Conservation (phyloP, 2,888 invertebrate genomes). For the Leptopterna dolabrata region DNA sequence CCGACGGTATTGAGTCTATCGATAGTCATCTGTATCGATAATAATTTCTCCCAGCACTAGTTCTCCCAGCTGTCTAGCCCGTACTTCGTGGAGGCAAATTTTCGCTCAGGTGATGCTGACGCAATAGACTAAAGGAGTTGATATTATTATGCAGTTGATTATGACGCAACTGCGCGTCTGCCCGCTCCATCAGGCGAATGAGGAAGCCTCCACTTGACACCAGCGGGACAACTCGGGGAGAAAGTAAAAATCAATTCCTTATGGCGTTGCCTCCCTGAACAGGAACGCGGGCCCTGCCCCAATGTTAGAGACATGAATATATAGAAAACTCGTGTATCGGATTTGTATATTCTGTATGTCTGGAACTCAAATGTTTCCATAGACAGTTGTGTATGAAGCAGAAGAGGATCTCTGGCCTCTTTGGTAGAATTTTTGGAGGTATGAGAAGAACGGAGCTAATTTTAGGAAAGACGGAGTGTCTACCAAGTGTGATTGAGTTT, state of each 20-base stretch:
- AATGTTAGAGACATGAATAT: background rate
- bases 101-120: background rate
- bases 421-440: too few relatives aligned
- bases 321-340: too few relatives aligned
- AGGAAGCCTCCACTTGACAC: constrained; percentile 13
- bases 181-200: background rate
- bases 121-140: background rate
- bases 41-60: too few relatives aligned
- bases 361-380: too few relatives aligned
- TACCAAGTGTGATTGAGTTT: too few relatives aligned
- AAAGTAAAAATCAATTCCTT: constrained; percentile 9
- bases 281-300: background rate
- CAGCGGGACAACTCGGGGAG: background rate
- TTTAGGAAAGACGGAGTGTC: too few relatives aligned
- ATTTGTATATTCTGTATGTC: too few relatives aligned
- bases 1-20: too few relatives aligned
- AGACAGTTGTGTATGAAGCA: too few relatives aligned
- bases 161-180: constrained; percentile 10
- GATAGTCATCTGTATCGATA: too few relatives aligned
- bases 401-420: too few relatives aligned
- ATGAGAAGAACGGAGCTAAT: too few relatives aligned
- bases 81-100: background rate
- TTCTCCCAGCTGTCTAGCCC: background rate
- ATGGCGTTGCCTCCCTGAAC: background rate
- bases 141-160: constrained; percentile 8